Percentiles rank a stretch among this genome's conserved stretches.
phyloP scores from a whole-genome alignment of 2,113 vertebrate species.

The Hyperoodon ampullatus region DNA sequence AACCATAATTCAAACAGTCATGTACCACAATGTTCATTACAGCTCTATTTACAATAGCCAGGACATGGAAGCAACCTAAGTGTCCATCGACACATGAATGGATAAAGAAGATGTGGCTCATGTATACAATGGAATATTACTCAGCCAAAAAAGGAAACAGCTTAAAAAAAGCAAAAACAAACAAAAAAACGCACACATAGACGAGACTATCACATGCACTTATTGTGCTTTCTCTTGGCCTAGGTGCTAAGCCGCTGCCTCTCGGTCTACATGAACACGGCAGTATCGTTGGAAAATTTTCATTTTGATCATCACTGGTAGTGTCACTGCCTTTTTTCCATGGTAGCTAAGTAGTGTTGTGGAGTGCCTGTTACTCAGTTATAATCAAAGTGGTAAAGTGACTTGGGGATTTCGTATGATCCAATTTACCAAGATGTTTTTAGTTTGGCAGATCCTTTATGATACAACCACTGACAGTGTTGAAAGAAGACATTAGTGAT shows the following conservation, averaged over 20 bases:
- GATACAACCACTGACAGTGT: neutral
- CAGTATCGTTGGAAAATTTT: neutral
- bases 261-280: neutral
- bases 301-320: neutral
- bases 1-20: too few relatives aligned
- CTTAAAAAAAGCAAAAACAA: too few relatives aligned
- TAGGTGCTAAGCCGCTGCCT: neutral
- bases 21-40: too few relatives aligned
- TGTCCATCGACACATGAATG: too few relatives aligned
- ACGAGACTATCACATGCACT: constrained; percentile 31
- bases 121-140: too few relatives aligned
- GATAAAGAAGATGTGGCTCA: too few relatives aligned
- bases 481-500: neutral
- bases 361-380: neutral
- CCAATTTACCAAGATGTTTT: neutral
- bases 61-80: too few relatives aligned
- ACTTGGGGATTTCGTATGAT: neutral
- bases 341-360: too few relatives aligned
- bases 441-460: neutral
- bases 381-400: neutral
- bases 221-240: neutral
- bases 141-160: too few relatives aligned
- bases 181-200: neutral
- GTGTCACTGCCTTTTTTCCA: neutral
- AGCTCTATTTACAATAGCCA: too few relatives aligned